Conservation (phyloP, 2,797 vertebrate genomes). For the Arvicola amphibius region DNA sequence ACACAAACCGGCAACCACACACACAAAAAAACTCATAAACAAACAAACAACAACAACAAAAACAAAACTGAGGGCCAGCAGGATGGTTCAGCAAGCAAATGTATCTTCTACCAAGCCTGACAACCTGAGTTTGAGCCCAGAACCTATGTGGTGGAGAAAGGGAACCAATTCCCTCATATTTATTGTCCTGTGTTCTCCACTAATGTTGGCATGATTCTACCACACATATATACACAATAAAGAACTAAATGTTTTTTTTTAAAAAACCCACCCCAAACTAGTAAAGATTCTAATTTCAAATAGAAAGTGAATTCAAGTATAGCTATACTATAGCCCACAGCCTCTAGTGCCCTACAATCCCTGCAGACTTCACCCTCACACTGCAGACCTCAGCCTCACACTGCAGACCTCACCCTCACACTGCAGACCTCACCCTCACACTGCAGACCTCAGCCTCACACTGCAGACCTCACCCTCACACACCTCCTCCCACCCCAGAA, state of each 20-base stretch:
- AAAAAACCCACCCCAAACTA: not conserved
- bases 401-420: not conserved
- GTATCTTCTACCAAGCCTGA: not conserved
- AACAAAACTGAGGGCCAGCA: not conserved
- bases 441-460: no score
- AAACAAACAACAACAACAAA: not conserved
- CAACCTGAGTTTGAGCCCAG: not conserved
- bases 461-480: not conserved
- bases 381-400: not conserved
- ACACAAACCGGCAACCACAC: not conserved
- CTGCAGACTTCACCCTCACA: not conserved
- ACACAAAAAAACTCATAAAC: no score
- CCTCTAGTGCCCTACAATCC: no score
- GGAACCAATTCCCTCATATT: no score
- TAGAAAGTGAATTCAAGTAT: not conserved
- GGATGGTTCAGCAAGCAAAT: not conserved
- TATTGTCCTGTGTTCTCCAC: not conserved
- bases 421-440: not conserved
- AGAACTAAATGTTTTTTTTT: not conserved
- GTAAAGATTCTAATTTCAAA: not conserved
- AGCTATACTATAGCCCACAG: not conserved
- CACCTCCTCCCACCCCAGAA: not conserved
- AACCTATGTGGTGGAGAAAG: not conserved
- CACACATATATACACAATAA: not conserved
- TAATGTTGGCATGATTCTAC: not conserved